Evolutionary conservation across 2,113 vertebrate genomes (phyloP).

Genomic region (Verasper variegatus): DNA sequence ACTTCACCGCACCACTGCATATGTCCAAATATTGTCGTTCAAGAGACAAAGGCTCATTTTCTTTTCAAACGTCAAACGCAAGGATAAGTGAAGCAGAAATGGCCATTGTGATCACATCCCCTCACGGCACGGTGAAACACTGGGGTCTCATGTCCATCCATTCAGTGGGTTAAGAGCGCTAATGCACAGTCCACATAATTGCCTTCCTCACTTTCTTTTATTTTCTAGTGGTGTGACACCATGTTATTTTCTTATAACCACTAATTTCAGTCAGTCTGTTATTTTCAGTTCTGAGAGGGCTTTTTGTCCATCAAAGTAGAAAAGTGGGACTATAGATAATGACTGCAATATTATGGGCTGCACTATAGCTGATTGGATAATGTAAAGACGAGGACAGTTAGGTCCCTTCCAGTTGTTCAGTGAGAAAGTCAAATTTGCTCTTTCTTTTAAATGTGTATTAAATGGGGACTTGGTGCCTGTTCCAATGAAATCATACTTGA

Average conservation of each 20-base stretch:
- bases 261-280: neutral
- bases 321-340: neutral
- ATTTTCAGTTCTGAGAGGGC: neutral
- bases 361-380: too few relatives aligned
- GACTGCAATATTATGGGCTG: neutral
- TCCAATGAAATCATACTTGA: too few relatives aligned
- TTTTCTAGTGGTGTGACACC: slow-evolving; percentile 29
- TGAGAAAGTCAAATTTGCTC: too few relatives aligned
- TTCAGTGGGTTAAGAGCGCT: slow-evolving; percentile 15
- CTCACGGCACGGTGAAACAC: slow-evolving; percentile 12
- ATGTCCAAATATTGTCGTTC: neutral
- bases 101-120: slow-evolving; percentile 21
- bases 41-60: neutral
- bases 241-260: slow-evolving; percentile 58
- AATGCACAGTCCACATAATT: slow-evolving; percentile 46
- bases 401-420: too few relatives aligned
- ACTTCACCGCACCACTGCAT: neutral
- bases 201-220: slow-evolving; percentile 37
- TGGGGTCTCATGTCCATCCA: slow-evolving; percentile 1
- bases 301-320: neutral
- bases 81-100: slow-evolving; percentile 14
- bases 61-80: slow-evolving; percentile 5
- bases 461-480: too few relatives aligned
- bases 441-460: too few relatives aligned
- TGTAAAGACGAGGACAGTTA: too few relatives aligned